A percentile compares a stretch with the other conserved stretches of the same genome.
These are phyloP conservation scores for Petrolisthes manimaculis DNA, from an alignment of 2,888 invertebrate species.

Conservation along the genomic window DNA sequence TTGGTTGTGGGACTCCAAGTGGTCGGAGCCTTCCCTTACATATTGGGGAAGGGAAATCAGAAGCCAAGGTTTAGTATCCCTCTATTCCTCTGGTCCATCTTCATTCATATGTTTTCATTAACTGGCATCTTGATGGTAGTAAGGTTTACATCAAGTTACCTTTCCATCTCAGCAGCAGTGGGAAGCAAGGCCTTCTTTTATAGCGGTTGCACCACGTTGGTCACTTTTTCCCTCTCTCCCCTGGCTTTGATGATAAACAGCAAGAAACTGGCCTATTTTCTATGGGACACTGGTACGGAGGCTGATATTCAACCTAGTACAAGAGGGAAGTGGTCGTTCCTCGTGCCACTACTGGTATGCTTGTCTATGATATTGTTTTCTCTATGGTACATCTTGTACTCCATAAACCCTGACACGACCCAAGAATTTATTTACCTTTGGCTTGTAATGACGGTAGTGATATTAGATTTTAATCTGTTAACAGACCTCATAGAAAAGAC, in stretches of 20 bases:
- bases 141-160: not conserved
- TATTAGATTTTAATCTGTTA: not conserved
- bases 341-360: not conserved
- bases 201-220: not conserved
- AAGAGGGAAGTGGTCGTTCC: not conserved
- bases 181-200: not conserved
- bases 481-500: not conserved
- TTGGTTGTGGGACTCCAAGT: conserved; percentile 8
- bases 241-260: not conserved
- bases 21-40: conserved; percentile 13
- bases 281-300: not conserved
- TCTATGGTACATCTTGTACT: too few relatives aligned
- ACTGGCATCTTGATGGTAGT: not conserved
- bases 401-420: too few relatives aligned
- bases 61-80: not conserved
- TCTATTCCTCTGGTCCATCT: conserved; percentile 10
- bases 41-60: too few relatives aligned
- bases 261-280: not conserved
- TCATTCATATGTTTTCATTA: not conserved
- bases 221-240: not conserved
- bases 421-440: too few relatives aligned
- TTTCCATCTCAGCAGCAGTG: not conserved
- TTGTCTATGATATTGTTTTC: too few relatives aligned
- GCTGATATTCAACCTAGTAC: not conserved
- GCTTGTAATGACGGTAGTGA: too few relatives aligned